Evolutionary conservation across 2,797 vertebrate genomes (phyloP), one percentile per base, ranked within the genome.

Genomic region (Hafferia zeledoni): DNA sequence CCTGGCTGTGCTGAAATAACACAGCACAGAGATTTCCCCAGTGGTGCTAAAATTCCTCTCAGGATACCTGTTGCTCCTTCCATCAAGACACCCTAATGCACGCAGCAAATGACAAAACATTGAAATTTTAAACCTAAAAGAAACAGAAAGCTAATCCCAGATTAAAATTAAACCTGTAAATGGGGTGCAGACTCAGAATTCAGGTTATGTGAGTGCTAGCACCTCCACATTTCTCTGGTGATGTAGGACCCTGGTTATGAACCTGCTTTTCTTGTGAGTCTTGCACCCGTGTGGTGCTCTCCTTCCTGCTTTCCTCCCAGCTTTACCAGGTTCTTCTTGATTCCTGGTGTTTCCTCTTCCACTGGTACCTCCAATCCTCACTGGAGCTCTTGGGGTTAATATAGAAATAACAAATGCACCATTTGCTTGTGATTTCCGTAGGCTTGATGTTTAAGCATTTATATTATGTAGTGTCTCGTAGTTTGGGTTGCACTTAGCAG

Each of bases 371-470:
- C 70, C n/a, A 93, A 5, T 43, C 39, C 18, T 19, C 43, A 46
- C 67, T 0, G 0, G 67, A 84, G 74, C 27, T 87, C 57, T 78
- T 35, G 19, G 80, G 70, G 74, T 61, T 90, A 90, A 53, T 57
- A 17, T 0, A 67, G 87, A 52, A 91, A 85, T 84, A 74, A 63
- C 20, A 3, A 87, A 72, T 2, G 5, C 55, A 83, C 25, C 67
- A 63, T 74, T 89, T 82, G 69, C 86, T 84, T 87, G 86, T 65
- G 87, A 91, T 82, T 93, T 87, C 77, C 92, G 77, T 95, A 78
- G 89, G 74, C 76, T 93, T 90, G 56, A 70, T 93, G 83, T 90
- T 94, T 83, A 83, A 90, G 69, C 39, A 61, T 90, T 83, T 87
- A 39, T 71, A 92, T 74, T 72, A 3, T 59, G 39, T 43, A 19